Base-by-base conservation (phyloP, 2,113 vertebrate genomes). In the Campylomormyrus numenius region DNA sequence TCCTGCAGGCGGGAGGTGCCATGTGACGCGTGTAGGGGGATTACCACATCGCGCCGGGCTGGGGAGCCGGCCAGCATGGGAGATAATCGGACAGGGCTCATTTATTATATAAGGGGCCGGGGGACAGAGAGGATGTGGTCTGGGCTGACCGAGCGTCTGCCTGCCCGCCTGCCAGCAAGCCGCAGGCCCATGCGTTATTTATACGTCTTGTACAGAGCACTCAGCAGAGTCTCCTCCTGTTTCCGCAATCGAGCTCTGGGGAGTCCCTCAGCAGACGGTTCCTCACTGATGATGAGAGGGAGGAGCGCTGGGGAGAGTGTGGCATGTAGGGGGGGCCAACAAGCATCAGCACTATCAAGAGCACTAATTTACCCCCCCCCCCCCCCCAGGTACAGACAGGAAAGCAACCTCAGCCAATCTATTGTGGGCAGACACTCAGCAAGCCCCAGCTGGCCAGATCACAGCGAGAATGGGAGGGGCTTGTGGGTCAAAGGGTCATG, bases 51-150 rank as follows among this genome's bases (percentile, higher is more conserved):
- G 27, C 89, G 86, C 90, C 90, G 21, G 91, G 88, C 89, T 89
- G 91, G 35, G 89, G 87, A n/a, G 89, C 88, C 84, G 90, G 91
- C 93, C 92, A 88, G 46, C 70, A 24, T 17, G 50, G 89, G 89
- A 21, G 21, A 42, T 84, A 50, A 74, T 89, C 83, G 91, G 93
- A 91, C 77, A 93, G 90, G 91, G 91, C 93, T 95, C 93, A 96
- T 95, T 95, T 93, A 96, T 96, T 95, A 96, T 96, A 94, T 93
- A 96, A 94, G 91, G 90, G 92, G 91, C 92, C 93, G 1, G 93
- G 91, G 90, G 87, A 92, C 88, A 52, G 48, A 70, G 50, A 5
- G 21, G 58, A 92, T 92, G 93, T 24, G 91, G 92, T 92, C 93
- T 90, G 90, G 92, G 92, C 91, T 89, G 94, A 85, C 77, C 93